A percentile compares a stretch with the other conserved stretches of the same genome.
phyloP scores from a whole-genome alignment of 2,888 invertebrate species.

The Pristionchus exspectatus region DNA sequence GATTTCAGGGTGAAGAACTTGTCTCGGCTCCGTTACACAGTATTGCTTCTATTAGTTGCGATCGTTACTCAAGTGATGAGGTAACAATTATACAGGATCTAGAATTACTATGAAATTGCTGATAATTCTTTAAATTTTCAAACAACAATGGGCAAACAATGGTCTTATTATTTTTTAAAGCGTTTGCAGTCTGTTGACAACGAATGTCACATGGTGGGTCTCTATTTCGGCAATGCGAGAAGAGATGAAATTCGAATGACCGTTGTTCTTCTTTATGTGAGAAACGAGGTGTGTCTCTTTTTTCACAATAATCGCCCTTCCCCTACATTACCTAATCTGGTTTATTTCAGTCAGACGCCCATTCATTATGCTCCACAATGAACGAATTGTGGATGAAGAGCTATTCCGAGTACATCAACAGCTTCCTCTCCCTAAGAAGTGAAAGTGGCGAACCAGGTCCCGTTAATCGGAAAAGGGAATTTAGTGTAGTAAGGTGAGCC shows the following conservation, averaged over 20 bases:
- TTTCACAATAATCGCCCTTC: neutral
- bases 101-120: neutral
- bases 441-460: neutral
- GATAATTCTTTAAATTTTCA: neutral
- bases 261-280: neutral
- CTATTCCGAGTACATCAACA: conserved; percentile 34
- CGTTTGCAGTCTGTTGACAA: neutral
- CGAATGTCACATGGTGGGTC: neutral
- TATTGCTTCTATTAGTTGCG: conserved; percentile 32
- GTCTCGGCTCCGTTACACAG: conserved; percentile 9
- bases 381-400: conserved; percentile 21
- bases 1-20: conserved; percentile 9
- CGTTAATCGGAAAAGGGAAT: neutral
- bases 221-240: conserved; percentile 9
- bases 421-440: neutral
- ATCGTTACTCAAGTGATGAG: neutral
- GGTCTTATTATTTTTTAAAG: no score
- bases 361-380: neutral
- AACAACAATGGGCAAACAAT: neutral
- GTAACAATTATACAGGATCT: neutral
- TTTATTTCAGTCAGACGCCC: conserved; percentile 5
- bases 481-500: conserved; percentile 1
- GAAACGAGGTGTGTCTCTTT: conserved; percentile 17
- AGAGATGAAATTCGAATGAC: conserved; percentile 2
- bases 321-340: neutral